Evolutionary conservation across 2,888 invertebrate species (phyloP).

Genomic region (Drosophila atripex): DNA sequence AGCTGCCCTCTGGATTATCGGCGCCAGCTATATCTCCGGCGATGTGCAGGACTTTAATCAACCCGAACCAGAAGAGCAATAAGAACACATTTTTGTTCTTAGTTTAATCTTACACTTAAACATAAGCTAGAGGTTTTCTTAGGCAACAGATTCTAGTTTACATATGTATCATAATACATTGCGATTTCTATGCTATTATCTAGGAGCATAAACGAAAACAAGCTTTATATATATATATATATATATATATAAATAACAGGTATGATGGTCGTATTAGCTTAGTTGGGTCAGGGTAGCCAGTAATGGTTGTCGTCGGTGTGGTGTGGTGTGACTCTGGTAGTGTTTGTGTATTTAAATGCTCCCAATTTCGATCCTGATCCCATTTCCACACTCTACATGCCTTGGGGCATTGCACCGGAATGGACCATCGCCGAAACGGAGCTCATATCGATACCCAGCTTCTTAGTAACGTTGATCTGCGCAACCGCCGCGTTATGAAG

Average conservation of each 20-base stretch:
- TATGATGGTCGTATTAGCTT: slow-evolving; percentile 42
- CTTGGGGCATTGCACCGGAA: slow-evolving; percentile 53
- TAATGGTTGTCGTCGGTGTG: slow-evolving; percentile 8
- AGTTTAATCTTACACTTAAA: slow-evolving; percentile 36
- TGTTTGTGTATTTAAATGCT: slow-evolving; percentile 39
- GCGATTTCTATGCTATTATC: slow-evolving; percentile 50
- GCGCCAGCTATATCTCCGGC: slow-evolving; percentile 56
- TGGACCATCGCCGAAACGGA: slow-evolving; percentile 80
- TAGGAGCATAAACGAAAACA: slow-evolving; percentile 66
- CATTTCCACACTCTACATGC: slow-evolving; percentile 40
- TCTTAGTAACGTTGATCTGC: slow-evolving; percentile 92
- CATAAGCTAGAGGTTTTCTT: slow-evolving; percentile 38
- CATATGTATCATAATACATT: slow-evolving; percentile 45
- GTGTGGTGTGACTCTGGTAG: neutral
- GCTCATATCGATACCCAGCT: slow-evolving; percentile 88
- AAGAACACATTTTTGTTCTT: slow-evolving; percentile 17
- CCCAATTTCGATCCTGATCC: slow-evolving; percentile 11
- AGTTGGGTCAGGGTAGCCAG: slow-evolving; percentile 27
- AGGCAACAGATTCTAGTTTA: slow-evolving; percentile 49
- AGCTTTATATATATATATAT: slow-evolving; percentile 53
- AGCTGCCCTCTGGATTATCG: slow-evolving; percentile 57
- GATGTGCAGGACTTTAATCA: slow-evolving; percentile 65
- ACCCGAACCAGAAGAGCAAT: slow-evolving; percentile 5
- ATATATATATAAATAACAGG: slow-evolving; percentile 56
- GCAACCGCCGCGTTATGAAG: slow-evolving; percentile 95